phyloP scores from a whole-genome alignment of 1,140 invertebrate genomes.

The Diploscapter pachys region DNA sequence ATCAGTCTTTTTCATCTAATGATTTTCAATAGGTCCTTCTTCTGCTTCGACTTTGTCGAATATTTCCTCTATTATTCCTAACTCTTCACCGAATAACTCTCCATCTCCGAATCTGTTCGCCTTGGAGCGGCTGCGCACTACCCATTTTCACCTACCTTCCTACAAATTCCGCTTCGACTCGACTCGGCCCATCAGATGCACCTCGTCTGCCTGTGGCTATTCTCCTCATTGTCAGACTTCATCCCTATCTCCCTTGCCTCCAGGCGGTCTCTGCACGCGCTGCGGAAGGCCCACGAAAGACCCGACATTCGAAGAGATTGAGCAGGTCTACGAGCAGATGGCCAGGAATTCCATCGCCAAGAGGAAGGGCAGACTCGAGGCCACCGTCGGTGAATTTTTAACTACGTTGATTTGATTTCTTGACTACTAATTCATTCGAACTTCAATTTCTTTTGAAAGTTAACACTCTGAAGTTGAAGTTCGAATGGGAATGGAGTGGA shows the following conservation, averaged over 20 bases:
- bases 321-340: constrained; percentile 9
- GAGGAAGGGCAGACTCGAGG: too few species aligned
- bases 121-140: constrained; percentile 6
- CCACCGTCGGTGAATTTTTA: too few species aligned
- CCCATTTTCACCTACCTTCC: constrained; percentile 38
- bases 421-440: too few species aligned
- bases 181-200: constrained; percentile 11
- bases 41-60: too few species aligned
- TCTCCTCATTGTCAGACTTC: background rate
- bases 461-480: too few species aligned
- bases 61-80: too few species aligned
- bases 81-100: too few species aligned
- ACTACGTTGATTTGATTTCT: too few species aligned
- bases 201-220: background rate
- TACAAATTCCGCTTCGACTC: constrained; percentile 34
- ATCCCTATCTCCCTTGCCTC: background rate
- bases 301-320: constrained; percentile 2
- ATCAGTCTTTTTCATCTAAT: too few species aligned
- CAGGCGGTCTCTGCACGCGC: background rate
- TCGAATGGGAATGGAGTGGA: too few species aligned
- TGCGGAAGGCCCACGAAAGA: constrained; percentile 14
- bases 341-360: background rate
- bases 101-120: background rate
- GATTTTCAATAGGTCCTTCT: too few species aligned
- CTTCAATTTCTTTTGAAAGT: too few species aligned